Evolutionary conservation across 1,140 invertebrate genomes (phyloP).

Genomic region (Anadara kagoshimensis): DNA sequence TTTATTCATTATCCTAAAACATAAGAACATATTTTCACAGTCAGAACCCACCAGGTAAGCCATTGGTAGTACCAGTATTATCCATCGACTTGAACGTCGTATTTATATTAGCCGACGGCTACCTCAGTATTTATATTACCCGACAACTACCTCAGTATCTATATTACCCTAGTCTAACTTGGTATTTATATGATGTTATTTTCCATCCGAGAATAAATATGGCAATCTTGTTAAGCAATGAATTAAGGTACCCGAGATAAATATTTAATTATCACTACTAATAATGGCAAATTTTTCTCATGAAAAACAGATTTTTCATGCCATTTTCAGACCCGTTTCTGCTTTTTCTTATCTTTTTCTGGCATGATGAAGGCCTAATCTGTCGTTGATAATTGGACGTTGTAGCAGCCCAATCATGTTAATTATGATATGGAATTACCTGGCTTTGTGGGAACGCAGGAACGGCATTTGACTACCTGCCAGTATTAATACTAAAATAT

Average conservation of each 20-base stretch:
- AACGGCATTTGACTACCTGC: slow-evolving; percentile 16
- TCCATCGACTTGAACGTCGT: too few species aligned
- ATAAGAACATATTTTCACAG: too few species aligned
- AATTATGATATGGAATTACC: slow-evolving; percentile 24
- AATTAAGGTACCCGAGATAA: background rate
- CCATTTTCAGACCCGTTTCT: background rate
- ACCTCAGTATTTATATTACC: too few species aligned
- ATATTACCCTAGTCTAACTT: too few species aligned
- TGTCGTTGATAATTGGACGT: slow-evolving; percentile 9
- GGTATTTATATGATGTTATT: too few species aligned
- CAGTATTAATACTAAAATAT: slow-evolving; percentile 13
- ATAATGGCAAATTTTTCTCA: slow-evolving; percentile 2
- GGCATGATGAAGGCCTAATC: slow-evolving; percentile 12
- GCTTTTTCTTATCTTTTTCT: slow-evolving; percentile 7
- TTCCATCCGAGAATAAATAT: background rate
- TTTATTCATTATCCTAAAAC: too few species aligned
- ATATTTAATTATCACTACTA: slow-evolving; percentile 4
- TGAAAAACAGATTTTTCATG: background rate
- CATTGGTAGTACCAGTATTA: too few species aligned
- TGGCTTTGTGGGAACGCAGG: slow-evolving; percentile 11
- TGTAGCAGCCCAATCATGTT: slow-evolving; percentile 14
- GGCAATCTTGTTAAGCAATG: slow-evolving; percentile 3
- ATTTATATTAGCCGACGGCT: too few species aligned
- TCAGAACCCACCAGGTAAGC: too few species aligned
- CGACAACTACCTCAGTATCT: too few species aligned